Evolutionary conservation across 2,113 vertebrate genomes (phyloP).

Genomic region (Neotragus pygmaeus): DNA sequence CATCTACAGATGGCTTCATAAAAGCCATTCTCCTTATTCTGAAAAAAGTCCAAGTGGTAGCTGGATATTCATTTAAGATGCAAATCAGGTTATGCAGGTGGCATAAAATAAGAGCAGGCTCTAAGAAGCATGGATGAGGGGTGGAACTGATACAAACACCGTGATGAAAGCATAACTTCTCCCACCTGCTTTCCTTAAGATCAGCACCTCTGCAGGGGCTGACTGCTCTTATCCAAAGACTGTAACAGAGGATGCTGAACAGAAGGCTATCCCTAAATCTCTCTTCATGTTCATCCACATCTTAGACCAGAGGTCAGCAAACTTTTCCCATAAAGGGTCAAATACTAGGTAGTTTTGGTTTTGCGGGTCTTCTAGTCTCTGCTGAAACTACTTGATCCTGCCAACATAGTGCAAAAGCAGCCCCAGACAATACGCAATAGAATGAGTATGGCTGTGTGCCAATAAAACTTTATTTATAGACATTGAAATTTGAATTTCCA

Average conservation of each 20-base stretch:
- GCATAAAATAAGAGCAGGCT: constrained; percentile 64
- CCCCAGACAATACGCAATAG: not conserved
- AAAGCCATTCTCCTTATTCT: constrained; percentile 66
- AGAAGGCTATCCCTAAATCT: not conserved
- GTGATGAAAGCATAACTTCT: constrained; percentile 21
- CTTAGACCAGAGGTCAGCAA: not conserved
- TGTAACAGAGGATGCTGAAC: not conserved
- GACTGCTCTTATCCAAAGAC: not conserved
- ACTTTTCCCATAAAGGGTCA: constrained; percentile 2
- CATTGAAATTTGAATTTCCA: not conserved
- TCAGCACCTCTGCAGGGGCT: not conserved
- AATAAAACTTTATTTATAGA: constrained; percentile 61
- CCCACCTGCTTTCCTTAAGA: not conserved
- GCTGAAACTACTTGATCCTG: not conserved
- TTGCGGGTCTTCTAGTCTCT: not conserved
- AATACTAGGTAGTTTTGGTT: not conserved
- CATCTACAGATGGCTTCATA: constrained; percentile 75
- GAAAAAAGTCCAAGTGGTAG: constrained; percentile 64
- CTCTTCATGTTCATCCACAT: not conserved
- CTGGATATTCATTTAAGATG: constrained; percentile 74
- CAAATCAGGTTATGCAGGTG: constrained; percentile 80
- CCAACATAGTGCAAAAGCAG: not conserved
- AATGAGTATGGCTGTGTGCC: not conserved
- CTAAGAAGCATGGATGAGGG: constrained; percentile 43
- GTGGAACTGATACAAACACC: constrained; percentile 42